Percentiles rank a stretch among this genome's conserved stretches.
Evolutionary conservation across 2,113 vertebrate genomes (phyloP).

Genomic region (Speoplatyrhinus poulsoni): DNA sequence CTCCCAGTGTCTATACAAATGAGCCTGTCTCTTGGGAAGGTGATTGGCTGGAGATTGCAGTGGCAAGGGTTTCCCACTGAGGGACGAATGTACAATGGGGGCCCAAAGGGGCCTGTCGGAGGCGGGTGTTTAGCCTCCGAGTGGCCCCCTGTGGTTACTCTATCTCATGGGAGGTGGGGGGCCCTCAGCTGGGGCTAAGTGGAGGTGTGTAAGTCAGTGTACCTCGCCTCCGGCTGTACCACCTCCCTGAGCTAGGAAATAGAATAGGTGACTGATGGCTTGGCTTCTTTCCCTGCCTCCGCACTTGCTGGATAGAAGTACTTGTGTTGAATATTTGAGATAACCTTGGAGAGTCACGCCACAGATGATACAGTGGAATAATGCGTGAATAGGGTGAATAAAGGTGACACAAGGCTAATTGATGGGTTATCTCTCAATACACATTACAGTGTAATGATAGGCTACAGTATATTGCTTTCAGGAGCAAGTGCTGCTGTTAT

Average conservation of each 20-base stretch:
- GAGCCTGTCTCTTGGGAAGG: conserved; percentile 65
- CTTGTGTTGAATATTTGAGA: conserved; percentile 53
- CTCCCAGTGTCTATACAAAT: conserved; percentile 63
- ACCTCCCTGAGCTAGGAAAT: conserved; percentile 71
- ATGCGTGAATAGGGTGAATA: conserved; percentile 19
- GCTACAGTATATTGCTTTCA: background rate
- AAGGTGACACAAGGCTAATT: conserved; percentile 21
- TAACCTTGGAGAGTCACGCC: conserved; percentile 63
- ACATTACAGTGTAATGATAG: background rate
- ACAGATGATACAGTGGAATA: conserved; percentile 42
- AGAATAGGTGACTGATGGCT: conserved; percentile 71
- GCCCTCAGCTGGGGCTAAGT: conserved; percentile 76
- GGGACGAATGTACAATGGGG: conserved; percentile 73
- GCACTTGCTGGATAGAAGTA: conserved; percentile 46
- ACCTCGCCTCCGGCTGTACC: conserved; percentile 71
- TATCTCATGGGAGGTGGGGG: conserved; percentile 76
- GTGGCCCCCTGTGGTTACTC: conserved; percentile 73
- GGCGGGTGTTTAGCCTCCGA: conserved; percentile 73
- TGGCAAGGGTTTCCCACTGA: conserved; percentile 72
- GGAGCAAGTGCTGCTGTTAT: background rate
- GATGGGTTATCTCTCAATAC: conserved; percentile 7
- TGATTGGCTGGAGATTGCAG: conserved; percentile 70
- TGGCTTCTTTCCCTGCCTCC: conserved; percentile 54
- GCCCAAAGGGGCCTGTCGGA: conserved; percentile 68
- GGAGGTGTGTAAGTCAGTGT: conserved; percentile 75